Evolutionary conservation across 1,140 invertebrate species (phyloP), one percentile per base, ranked within the genome.

Genomic region (Saccostrea cuccullata): DNA sequence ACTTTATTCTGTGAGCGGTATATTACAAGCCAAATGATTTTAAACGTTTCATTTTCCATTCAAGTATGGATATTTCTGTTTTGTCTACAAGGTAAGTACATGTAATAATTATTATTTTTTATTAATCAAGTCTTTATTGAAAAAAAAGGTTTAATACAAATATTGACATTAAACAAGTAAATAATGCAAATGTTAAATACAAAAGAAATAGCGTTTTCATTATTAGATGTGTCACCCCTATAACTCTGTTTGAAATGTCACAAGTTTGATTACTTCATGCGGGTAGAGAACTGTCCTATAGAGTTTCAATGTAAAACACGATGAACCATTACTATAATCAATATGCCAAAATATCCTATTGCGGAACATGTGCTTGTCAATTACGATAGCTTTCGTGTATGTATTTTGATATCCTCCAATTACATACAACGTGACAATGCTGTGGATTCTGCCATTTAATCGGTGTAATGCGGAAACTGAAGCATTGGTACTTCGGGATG

Each of bases 281-380:
- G n/a, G 70, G 70, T 73, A 36, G 30, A 26, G 26, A 26, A 73
- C 70, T 15, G 70, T 36, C 9, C 23, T 73, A 73, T 73, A 73
- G 12, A 73, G 70, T 73, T 73, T 73, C 70, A 73, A 30, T 36
- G 23, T 73, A 73, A 73, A 73, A 73, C n/a, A 23, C 15, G 15
- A 73, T 23, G 70, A 26, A 30, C 30, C 23, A 30, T 73, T 73
- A 73, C 3, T 73, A 13, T 15, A 23, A 73, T 73, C 70, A 73
- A 73, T 73, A 73, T 73, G 70, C 70, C 70, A 73, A 73, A 73
- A 73, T 73, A 73, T 73, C 23, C n/a, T 73, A 73, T 73, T 73
- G 70, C 70, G 26, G 26, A 73, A 30, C 26, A 73, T 73, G 26
- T 73, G 70, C 23, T 23, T 26, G 12, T 26, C 23, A 70, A 70